Evolutionary conservation across 2,888 invertebrate genomes (phyloP).

Genomic region (Epirrhoe tristata): DNA sequence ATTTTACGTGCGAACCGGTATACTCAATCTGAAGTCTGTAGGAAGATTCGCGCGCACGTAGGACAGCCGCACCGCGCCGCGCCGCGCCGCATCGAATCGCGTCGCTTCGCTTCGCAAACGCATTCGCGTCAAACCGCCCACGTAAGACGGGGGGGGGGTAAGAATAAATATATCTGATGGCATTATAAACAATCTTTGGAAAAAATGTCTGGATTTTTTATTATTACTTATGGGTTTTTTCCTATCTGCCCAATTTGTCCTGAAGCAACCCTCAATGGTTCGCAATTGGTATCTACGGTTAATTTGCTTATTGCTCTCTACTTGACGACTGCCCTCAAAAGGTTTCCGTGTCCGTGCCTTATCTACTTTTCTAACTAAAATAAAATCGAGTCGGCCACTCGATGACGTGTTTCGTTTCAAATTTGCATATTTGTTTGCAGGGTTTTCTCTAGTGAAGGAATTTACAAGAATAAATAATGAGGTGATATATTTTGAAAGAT

Average conservation of each 20-base stretch:
- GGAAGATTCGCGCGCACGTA: too few relatives aligned
- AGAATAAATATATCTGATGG: too few relatives aligned
- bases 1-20: too few relatives aligned
- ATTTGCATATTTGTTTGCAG: slow-evolving; percentile 41
- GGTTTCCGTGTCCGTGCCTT: slow-evolving; percentile 69
- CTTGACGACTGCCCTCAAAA: slow-evolving; percentile 63
- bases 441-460: slow-evolving; percentile 36
- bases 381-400: slow-evolving; percentile 54
- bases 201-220: too few relatives aligned
- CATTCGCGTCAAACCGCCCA: too few relatives aligned
- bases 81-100: too few relatives aligned
- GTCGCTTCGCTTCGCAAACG: too few relatives aligned
- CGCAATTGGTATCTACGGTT: slow-evolving; percentile 58
- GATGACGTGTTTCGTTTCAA: slow-evolving; percentile 51
- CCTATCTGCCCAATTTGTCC: not conserved
- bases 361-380: slow-evolving; percentile 64
- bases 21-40: too few relatives aligned
- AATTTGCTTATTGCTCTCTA: slow-evolving; percentile 76
- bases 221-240: too few relatives aligned
- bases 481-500: slow-evolving; percentile 18
- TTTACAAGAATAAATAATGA: slow-evolving; percentile 31
- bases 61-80: too few relatives aligned
- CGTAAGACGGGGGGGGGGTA: too few relatives aligned
- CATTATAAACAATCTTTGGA: too few relatives aligned
- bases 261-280: not conserved